These are phyloP conservation scores for Nomada flava DNA, from an alignment of 2,888 invertebrate species.

Conservation along the genomic window DNA sequence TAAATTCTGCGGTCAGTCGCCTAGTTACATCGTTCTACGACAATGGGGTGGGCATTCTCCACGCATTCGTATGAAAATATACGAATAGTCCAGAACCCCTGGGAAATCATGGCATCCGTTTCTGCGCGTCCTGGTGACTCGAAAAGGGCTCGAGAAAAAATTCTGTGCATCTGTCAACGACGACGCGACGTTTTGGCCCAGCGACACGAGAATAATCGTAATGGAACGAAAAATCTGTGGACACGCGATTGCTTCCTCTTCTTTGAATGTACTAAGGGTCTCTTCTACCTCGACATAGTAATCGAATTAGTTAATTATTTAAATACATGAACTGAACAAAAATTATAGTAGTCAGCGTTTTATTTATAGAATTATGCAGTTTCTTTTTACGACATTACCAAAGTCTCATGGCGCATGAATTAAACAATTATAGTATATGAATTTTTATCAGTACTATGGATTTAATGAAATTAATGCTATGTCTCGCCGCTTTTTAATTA, in stretches of 20 bases:
- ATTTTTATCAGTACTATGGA: not conserved
- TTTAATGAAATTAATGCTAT: not conserved
- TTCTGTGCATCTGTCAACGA: slow-evolving; percentile 69
- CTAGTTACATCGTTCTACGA: slow-evolving; percentile 54
- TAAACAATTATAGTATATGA: too few species aligned
- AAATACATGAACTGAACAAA: too few species aligned
- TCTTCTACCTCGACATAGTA: not conserved
- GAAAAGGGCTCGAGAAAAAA: slow-evolving; percentile 63
- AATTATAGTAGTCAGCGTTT: too few species aligned
- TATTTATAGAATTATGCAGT: too few species aligned
- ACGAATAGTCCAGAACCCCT: slow-evolving; percentile 60
- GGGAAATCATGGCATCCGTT: slow-evolving; percentile 73
- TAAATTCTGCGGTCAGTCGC: slow-evolving; percentile 58
- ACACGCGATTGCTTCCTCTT: not conserved
- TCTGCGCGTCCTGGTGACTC: slow-evolving; percentile 56
- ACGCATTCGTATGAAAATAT: slow-evolving; percentile 68
- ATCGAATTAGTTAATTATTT: too few species aligned
- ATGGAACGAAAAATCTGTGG: slow-evolving; percentile 39
- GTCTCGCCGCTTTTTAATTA: not conserved
- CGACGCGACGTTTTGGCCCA: slow-evolving; percentile 25
- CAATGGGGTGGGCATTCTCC: slow-evolving; percentile 42
- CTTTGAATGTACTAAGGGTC: not conserved
- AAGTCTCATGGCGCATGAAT: too few species aligned
- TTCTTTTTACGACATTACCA: too few species aligned
- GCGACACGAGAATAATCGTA: slow-evolving; percentile 41